Evolutionary conservation across 2,113 vertebrate genomes (phyloP).

Genomic region (Coreoperca whiteheadi): DNA sequence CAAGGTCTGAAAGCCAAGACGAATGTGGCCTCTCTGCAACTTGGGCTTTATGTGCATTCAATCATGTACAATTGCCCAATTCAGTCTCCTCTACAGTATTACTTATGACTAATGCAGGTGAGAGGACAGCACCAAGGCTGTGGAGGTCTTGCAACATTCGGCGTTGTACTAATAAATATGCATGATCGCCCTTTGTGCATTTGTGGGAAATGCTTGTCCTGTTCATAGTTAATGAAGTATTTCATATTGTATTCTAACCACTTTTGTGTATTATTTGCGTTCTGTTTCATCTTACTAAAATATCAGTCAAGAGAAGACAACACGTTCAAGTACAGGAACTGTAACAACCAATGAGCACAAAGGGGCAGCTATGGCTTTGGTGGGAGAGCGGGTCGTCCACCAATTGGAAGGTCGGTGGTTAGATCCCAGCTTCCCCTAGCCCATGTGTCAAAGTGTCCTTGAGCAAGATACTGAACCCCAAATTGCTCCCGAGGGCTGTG

Average conservation of each 20-base stretch:
- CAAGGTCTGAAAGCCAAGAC: conserved; percentile 59
- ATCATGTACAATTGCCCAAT: conserved; percentile 33
- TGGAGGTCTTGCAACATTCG: conserved; percentile 22
- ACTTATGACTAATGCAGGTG: conserved; percentile 31
- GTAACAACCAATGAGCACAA: not conserved
- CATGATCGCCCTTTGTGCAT: conserved; percentile 16
- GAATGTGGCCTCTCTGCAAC: conserved; percentile 33
- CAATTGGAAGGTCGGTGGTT: no score
- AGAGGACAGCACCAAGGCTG: conserved; percentile 4
- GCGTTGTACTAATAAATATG: conserved; percentile 42
- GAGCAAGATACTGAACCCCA: no score
- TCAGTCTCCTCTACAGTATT: conserved; percentile 9
- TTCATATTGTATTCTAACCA: not conserved
- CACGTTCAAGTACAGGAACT: conserved; percentile 4
- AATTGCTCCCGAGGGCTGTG: no score
- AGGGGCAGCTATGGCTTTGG: no score
- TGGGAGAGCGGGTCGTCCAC: no score
- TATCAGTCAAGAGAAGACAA: not conserved
- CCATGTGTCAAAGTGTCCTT: no score
- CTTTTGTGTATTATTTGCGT: not conserved
- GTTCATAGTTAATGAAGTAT: conserved; percentile 16
- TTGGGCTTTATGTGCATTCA: conserved; percentile 31
- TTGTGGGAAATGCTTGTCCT: not conserved
- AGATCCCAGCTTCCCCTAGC: no score
- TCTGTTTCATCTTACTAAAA: not conserved